These are phyloP conservation scores for Agelastica alni DNA, from an alignment of 2,888 invertebrate species.

Conservation along the genomic window DNA sequence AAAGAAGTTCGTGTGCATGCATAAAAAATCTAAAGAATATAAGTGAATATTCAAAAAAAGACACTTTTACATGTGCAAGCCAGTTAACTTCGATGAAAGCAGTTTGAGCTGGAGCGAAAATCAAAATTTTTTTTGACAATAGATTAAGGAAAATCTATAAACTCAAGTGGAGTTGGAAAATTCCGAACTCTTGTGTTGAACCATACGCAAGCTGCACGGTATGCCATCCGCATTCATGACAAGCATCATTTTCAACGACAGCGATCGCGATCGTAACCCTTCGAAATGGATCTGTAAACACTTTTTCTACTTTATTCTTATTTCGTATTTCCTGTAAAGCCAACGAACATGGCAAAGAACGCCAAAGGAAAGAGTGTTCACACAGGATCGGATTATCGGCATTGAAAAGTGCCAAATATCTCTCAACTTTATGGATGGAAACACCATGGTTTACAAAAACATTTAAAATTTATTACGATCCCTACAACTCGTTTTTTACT, in stretches of 20 bases:
- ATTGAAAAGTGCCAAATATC: too few relatives aligned
- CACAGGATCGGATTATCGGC: background rate
- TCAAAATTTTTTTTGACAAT: too few relatives aligned
- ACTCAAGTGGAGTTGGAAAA: background rate
- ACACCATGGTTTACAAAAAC: too few relatives aligned
- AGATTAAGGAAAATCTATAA: background rate
- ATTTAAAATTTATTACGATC: too few relatives aligned
- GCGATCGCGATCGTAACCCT: background rate
- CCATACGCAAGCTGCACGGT: background rate
- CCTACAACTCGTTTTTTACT: too few relatives aligned
- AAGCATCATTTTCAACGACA: background rate
- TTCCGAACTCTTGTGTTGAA: background rate
- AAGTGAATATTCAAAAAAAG: too few relatives aligned
- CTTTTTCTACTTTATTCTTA: constrained; percentile 15
- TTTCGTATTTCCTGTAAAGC: constrained; percentile 3
- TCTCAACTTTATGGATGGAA: too few relatives aligned
- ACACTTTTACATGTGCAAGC: too few relatives aligned
- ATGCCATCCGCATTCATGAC: constrained; percentile 2
- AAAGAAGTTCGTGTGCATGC: too few relatives aligned
- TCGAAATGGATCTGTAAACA: constrained; percentile 8
- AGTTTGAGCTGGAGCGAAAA: too few relatives aligned
- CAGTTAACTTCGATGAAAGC: too few relatives aligned
- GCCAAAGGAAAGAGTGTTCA: constrained; percentile 1
- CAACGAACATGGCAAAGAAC: constrained; percentile 2
- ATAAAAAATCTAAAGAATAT: too few relatives aligned